Conservation (phyloP, 2,888 invertebrate species). For the Empis livida region DNA sequence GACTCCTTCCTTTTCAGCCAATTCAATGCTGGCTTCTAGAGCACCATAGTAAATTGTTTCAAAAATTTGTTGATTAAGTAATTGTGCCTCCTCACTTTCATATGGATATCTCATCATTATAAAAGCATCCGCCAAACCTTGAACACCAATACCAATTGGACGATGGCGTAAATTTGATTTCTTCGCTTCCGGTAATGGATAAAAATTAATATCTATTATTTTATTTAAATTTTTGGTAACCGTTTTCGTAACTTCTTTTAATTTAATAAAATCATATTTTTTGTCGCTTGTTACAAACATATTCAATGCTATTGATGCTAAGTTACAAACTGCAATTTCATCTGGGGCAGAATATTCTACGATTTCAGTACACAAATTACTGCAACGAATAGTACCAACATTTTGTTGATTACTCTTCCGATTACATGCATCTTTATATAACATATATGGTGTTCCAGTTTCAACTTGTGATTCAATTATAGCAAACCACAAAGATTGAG, state of each 20-base stretch:
- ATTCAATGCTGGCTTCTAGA: conserved; percentile 79
- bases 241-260: conserved; percentile 71
- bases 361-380: conserved; percentile 91
- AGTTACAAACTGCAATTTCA: conserved; percentile 88
- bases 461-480: conserved; percentile 85
- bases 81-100: conserved; percentile 67
- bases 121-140: conserved; percentile 90
- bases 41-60: conserved; percentile 91
- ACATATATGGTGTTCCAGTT: conserved; percentile 91
- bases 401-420: conserved; percentile 91
- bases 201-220: conserved; percentile 87
- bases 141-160: conserved; percentile 80
- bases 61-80: conserved; percentile 82
- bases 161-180: conserved; percentile 70
- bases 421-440: conserved; percentile 88
- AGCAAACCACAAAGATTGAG: conserved; percentile 78
- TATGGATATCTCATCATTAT: conserved; percentile 80
- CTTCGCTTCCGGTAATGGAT: conserved; percentile 74
- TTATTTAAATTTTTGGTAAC: conserved; percentile 81
- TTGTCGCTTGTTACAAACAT: conserved; percentile 55
- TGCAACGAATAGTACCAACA: conserved; percentile 88
- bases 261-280: conserved; percentile 63
- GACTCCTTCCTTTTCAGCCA: conserved; percentile 65
- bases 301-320: conserved; percentile 87
- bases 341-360: conserved; percentile 77